A percentile compares a stretch with the other conserved stretches of the same genome.
These are phyloP conservation scores for Brienomyrus brachyistius DNA, from an alignment of 2,113 vertebrate genomes.

Conservation along the genomic window DNA sequence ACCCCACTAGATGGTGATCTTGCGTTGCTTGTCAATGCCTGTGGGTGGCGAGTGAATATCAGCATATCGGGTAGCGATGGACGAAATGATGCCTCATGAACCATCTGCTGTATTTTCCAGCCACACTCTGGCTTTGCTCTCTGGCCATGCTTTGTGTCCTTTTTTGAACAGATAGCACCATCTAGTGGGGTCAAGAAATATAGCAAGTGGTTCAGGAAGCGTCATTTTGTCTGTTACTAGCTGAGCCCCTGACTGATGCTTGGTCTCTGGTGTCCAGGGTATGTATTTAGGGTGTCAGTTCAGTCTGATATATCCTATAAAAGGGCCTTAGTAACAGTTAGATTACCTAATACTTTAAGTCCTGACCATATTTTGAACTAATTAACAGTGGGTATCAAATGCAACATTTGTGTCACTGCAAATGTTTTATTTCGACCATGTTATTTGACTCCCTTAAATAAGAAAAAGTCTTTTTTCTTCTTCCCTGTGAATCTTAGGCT, in stretches of 20 bases:
- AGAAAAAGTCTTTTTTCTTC: not conserved
- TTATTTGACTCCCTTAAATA: not conserved
- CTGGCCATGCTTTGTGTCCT: not conserved
- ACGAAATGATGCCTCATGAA: not conserved
- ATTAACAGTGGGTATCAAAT: not conserved
- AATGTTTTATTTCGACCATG: not conserved
- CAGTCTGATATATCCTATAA: too few relatives aligned
- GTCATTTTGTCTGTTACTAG: not conserved
- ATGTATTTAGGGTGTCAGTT: too few relatives aligned
- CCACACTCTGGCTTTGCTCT: not conserved
- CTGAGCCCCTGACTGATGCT: not conserved
- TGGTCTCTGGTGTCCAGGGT: not conserved
- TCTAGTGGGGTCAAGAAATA: not conserved
- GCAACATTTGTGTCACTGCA: not conserved
- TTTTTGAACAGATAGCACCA: not conserved
- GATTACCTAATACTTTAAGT: not conserved
- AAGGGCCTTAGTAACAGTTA: not conserved
- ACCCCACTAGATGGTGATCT: too few relatives aligned
- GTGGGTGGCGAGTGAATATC: not conserved
- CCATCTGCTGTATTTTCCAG: not conserved
- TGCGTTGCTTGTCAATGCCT: slow-evolving; percentile 82
- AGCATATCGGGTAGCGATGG: not conserved
- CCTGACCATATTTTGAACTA: not conserved
- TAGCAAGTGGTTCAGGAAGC: not conserved
- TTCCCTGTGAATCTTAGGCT: not conserved